Conservation (phyloP, 2,113 vertebrate genomes). For the Brachypodius melanocephalos region DNA sequence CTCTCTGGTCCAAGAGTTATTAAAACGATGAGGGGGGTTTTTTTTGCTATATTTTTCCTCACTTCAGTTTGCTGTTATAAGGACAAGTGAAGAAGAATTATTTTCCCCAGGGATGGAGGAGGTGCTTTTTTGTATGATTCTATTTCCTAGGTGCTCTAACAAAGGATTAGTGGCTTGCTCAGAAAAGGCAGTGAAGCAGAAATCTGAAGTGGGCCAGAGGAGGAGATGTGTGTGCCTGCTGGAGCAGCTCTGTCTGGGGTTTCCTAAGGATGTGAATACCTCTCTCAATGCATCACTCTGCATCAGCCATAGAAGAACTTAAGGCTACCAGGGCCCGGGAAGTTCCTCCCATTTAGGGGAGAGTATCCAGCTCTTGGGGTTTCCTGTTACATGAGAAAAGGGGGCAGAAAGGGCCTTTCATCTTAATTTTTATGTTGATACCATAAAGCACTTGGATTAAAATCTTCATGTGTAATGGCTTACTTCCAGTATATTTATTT, state of each 20-base stretch:
- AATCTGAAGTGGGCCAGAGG: fast-evolving
- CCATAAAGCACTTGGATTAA: neutral
- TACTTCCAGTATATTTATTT: neutral
- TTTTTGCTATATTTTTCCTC: neutral
- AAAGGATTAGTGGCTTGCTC: neutral
- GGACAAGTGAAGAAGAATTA: neutral
- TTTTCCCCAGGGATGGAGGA: neutral
- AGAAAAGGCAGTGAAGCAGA: neutral
- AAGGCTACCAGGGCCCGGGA: neutral
- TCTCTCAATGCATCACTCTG: fast-evolving
- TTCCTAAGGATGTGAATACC: neutral
- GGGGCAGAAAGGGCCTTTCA: neutral
- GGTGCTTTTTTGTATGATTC: neutral
- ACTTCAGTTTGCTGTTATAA: neutral
- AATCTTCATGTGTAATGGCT: neutral
- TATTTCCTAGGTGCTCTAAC: neutral
- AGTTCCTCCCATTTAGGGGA: neutral
- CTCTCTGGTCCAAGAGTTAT: neutral
- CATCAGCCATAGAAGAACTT: neutral
- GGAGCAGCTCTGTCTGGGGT: neutral
- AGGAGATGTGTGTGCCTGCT: neutral
- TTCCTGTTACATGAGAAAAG: neutral
- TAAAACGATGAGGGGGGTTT: neutral
- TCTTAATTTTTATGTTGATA: neutral
- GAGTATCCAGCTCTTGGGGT: neutral